These are phyloP conservation scores for Dusona sp. DNA, from an alignment of 2,888 invertebrate species.

Conservation along the genomic window DNA sequence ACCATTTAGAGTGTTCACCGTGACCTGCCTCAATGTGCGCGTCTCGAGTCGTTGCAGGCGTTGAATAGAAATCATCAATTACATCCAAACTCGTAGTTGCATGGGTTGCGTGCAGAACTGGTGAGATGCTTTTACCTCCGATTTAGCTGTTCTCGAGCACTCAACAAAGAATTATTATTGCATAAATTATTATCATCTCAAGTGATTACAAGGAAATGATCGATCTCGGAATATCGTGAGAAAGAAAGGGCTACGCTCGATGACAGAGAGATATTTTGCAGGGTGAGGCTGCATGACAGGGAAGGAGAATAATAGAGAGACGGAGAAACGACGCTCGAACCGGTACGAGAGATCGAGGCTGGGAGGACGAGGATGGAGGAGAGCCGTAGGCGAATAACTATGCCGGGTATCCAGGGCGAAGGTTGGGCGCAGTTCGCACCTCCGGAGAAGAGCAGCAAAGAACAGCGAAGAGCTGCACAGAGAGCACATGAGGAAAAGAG, in stretches of 20 bases:
- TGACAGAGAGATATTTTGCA: background rate
- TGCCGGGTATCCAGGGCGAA: conserved; percentile 83
- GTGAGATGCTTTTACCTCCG: background rate
- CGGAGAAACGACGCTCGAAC: conserved; percentile 10
- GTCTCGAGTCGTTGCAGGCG: conserved; percentile 37
- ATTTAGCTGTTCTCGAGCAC: background rate
- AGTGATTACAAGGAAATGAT: background rate
- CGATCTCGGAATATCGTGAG: background rate
- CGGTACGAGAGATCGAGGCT: background rate
- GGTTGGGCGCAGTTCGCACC: conserved; percentile 78
- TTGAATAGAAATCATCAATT: conserved; percentile 62
- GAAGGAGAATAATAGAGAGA: background rate
- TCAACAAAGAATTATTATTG: background rate
- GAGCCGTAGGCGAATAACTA: conserved; percentile 83
- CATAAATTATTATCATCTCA: background rate
- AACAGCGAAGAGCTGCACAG: conserved; percentile 34
- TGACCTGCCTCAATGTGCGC: conserved; percentile 54
- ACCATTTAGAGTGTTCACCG: conserved; percentile 34
- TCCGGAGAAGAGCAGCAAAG: conserved; percentile 70
- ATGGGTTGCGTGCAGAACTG: conserved; percentile 1
- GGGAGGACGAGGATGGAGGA: conserved; percentile 43
- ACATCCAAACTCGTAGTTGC: conserved; percentile 13
- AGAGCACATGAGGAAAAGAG: conserved; percentile 16
- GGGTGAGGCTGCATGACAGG: conserved; percentile 9
- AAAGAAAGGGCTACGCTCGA: background rate